phyloP scores from a whole-genome alignment of 2,797 vertebrate species.

The Philypnodon macrostomus region DNA sequence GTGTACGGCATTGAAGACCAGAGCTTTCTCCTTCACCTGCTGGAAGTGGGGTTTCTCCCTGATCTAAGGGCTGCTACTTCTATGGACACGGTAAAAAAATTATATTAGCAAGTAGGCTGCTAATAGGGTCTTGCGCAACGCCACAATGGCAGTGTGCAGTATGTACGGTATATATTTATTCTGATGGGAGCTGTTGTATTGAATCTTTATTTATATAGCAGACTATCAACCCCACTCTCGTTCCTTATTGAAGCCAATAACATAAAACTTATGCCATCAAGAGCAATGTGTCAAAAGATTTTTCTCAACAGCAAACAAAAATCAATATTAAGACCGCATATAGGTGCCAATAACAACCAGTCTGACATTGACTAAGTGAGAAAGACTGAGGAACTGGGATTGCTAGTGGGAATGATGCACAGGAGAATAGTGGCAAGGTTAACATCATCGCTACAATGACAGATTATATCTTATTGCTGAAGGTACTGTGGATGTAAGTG shows the following conservation, averaged over 20 bases:
- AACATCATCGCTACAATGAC: not conserved
- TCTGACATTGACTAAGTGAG: not conserved
- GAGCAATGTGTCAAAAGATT: conserved; percentile 3
- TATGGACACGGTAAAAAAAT: conserved; percentile 86
- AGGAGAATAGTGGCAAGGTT: too few species aligned
- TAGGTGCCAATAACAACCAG: not conserved
- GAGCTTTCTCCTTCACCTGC: conserved; percentile 90
- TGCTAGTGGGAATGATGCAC: not conserved
- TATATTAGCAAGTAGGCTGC: too few species aligned
- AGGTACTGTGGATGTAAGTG: not conserved
- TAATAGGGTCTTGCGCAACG: not conserved
- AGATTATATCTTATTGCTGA: not conserved
- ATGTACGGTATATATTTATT: too few species aligned
- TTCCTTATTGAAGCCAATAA: too few species aligned
- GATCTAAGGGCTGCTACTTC: conserved; percentile 92
- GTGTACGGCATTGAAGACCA: conserved; percentile 97
- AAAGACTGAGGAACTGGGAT: not conserved
- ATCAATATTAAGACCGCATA: conserved; percentile 3
- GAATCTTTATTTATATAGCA: conserved; percentile 14
- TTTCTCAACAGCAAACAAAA: not conserved
- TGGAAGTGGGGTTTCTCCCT: conserved; percentile 96
- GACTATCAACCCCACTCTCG: not conserved
- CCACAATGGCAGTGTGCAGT: too few species aligned
- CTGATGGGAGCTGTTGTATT: conserved; percentile 16
- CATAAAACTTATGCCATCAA: not conserved